Conservation (phyloP, 2,888 invertebrate genomes). For the Chaetoderma sp. region DNA sequence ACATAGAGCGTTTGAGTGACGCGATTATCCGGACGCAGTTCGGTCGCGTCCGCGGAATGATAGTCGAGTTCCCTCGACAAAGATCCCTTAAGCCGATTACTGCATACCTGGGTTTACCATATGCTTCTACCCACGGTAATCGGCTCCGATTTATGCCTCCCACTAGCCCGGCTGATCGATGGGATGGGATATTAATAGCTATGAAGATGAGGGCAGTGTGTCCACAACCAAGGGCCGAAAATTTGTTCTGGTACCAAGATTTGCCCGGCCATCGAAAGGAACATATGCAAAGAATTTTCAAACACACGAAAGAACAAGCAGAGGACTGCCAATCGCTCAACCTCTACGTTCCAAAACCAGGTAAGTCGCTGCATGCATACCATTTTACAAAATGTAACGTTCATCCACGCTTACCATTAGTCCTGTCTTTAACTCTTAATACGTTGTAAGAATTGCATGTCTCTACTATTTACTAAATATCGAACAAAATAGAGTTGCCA, state of each 20-base stretch:
- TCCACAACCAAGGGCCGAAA: slow-evolving; percentile 83
- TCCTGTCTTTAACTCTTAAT: too few species aligned
- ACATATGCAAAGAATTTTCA: slow-evolving; percentile 82
- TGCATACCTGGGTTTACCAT: slow-evolving; percentile 90
- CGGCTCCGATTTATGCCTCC: slow-evolving; percentile 95
- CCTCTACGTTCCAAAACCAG: slow-evolving; percentile 93
- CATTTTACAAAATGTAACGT: too few species aligned
- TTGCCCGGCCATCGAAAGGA: slow-evolving; percentile 80
- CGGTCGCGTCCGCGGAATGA: slow-evolving; percentile 83
- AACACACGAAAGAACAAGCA: slow-evolving; percentile 85
- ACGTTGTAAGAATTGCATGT: too few species aligned
- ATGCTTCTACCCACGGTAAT: slow-evolving; percentile 91
- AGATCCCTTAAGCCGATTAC: slow-evolving; percentile 77
- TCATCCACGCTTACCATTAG: too few species aligned
- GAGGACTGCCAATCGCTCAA: slow-evolving; percentile 98
- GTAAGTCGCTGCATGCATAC: too few species aligned
- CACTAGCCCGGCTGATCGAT: slow-evolving; percentile 84
- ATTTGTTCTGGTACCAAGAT: slow-evolving; percentile 83
- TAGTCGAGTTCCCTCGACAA: slow-evolving; percentile 58
- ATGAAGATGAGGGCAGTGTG: slow-evolving; percentile 84
- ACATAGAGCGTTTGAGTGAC: too few species aligned
- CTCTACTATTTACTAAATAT: too few species aligned
- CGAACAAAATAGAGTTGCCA: too few species aligned
- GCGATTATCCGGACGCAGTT: too few species aligned
- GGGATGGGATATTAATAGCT: slow-evolving; percentile 83